These are phyloP conservation scores for Rhagonycha fulva DNA, from an alignment of 2,888 invertebrate species.

Conservation along the genomic window DNA sequence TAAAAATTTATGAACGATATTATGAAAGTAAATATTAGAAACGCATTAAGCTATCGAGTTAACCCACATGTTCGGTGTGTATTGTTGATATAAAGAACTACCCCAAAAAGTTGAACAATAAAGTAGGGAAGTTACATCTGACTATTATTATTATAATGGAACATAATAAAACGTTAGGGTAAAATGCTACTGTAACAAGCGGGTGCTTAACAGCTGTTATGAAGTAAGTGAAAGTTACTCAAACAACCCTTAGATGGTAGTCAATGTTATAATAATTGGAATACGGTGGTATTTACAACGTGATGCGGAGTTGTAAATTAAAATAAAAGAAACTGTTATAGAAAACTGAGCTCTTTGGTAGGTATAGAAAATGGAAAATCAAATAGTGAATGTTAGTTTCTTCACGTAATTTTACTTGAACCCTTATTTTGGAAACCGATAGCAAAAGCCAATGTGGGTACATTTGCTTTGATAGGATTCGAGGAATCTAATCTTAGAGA, in stretches of 20 bases:
- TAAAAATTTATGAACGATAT: not conserved
- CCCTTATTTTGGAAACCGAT: constrained; percentile 6
- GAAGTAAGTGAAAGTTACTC: constrained; percentile 29
- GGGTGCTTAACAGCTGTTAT: constrained; percentile 30
- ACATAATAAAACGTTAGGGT: constrained; percentile 18
- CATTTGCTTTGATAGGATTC: constrained; percentile 44
- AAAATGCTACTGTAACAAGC: constrained; percentile 28
- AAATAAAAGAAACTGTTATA: not conserved
- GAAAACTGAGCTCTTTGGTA: not conserved
- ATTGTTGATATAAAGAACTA: constrained; percentile 16
- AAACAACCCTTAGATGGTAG: constrained; percentile 37
- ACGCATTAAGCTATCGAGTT: not conserved
- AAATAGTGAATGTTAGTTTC: not conserved
- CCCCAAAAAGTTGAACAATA: constrained; percentile 20
- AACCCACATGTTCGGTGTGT: not conserved
- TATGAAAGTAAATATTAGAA: not conserved
- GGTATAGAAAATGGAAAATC: not conserved
- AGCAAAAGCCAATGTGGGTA: constrained; percentile 30
- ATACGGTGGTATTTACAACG: not conserved
- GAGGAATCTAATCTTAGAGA: constrained; percentile 44
- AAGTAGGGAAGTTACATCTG: constrained; percentile 21
- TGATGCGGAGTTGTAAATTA: not conserved
- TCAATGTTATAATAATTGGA: constrained; percentile 47
- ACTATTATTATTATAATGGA: constrained; percentile 20
- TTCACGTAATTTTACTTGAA: constrained; percentile 4